phyloP scores from a whole-genome alignment of 2,888 invertebrate species.

The Erannis defoliaria region DNA sequence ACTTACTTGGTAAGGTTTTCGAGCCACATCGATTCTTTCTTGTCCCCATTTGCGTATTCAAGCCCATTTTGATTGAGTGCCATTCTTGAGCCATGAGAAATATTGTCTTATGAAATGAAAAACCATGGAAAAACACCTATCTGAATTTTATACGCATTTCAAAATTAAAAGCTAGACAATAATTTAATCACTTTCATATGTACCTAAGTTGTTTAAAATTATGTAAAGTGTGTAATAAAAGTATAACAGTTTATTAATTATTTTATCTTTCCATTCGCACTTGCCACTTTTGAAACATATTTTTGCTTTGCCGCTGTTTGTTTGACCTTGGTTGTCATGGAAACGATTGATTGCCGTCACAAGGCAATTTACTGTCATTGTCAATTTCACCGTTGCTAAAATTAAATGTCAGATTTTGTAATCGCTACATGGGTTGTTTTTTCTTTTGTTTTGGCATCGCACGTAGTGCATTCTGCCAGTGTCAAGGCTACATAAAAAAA shows the following conservation, averaged over 20 bases:
- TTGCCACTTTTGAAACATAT: conserved; percentile 80
- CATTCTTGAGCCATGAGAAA: conserved; percentile 77
- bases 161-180: background rate
- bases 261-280: conserved; percentile 63
- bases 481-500: too few species aligned
- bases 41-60: conserved; percentile 65
- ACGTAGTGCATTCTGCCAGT: too few species aligned
- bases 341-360: too few species aligned
- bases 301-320: conserved; percentile 82
- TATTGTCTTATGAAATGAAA: conserved; percentile 39
- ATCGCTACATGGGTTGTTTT: too few species aligned
- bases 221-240: conserved; percentile 33
- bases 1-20: conserved; percentile 81
- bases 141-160: conserved; percentile 28
- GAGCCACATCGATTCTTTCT: conserved; percentile 74
- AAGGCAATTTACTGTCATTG: too few species aligned
- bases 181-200: conserved; percentile 4
- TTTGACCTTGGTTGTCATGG: conserved; percentile 82
- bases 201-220: conserved; percentile 8
- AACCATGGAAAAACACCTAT: conserved; percentile 31
- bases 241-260: conserved; percentile 47
- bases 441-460: too few species aligned
- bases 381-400: too few species aligned
- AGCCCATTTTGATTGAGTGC: conserved; percentile 71
- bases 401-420: too few species aligned